phyloP scores from a whole-genome alignment of 2,888 invertebrate species.

The Parapristionchus giblindavisi region DNA sequence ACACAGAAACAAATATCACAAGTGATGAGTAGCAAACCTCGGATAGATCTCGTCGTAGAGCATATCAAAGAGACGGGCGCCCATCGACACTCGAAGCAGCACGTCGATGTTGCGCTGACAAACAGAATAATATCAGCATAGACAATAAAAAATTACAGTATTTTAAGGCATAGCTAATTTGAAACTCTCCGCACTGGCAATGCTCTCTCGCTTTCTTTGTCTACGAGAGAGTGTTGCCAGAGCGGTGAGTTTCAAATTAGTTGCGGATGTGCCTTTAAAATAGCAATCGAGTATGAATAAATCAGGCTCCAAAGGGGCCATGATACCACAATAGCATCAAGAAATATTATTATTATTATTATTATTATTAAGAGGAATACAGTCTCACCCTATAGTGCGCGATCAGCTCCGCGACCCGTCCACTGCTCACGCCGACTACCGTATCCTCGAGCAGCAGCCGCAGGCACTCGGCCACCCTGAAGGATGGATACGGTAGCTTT shows the following conservation, averaged over 20 bases:
- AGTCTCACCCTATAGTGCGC: conserved; percentile 56
- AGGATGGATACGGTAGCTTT: neutral
- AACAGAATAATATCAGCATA: too few species aligned
- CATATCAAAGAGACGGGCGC: conserved; percentile 70
- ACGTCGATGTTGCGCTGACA: conserved; percentile 57
- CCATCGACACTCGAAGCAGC: conserved; percentile 53
- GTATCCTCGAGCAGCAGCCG: conserved; percentile 54
- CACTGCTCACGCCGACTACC: conserved; percentile 50
- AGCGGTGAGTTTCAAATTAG: too few species aligned
- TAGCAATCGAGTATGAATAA: too few species aligned
- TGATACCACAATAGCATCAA: too few species aligned
- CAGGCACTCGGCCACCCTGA: conserved; percentile 41
- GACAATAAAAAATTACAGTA: too few species aligned
- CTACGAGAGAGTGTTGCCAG: too few species aligned
- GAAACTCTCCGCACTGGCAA: conserved; percentile 25
- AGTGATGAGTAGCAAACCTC: conserved; percentile 17
- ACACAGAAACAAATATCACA: too few species aligned
- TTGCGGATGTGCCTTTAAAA: too few species aligned
- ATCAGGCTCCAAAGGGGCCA: too few species aligned
- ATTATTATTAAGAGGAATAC: neutral
- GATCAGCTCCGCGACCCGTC: conserved; percentile 52
- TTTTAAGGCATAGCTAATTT: too few species aligned
- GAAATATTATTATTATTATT: too few species aligned
- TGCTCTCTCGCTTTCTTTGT: neutral
- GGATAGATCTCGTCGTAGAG: conserved; percentile 78